phyloP scores from a whole-genome alignment of 1,140 invertebrate genomes.

The Bombyx mandarina region DNA sequence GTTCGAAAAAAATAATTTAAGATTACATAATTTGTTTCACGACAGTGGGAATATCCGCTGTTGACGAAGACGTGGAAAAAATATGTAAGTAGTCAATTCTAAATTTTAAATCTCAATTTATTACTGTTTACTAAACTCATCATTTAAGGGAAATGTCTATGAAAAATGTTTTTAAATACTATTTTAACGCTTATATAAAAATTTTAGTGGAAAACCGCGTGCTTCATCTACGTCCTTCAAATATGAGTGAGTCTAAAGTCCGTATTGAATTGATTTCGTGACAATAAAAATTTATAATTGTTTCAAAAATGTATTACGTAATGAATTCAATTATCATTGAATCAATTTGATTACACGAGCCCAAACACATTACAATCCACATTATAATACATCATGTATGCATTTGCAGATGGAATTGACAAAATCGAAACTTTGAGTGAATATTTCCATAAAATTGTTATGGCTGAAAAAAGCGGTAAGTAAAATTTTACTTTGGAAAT shows the following conservation, averaged over 20 bases:
- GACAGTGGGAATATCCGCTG: conserved; percentile 28
- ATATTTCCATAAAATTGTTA: conserved; percentile 34
- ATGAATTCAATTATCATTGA: background rate
- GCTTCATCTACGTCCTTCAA: background rate
- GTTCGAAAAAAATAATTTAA: no score
- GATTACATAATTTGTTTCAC: conserved; percentile 1
- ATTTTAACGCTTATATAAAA: background rate
- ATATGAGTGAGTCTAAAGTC: background rate
- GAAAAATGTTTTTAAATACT: background rate
- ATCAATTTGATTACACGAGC: conserved; percentile 1
- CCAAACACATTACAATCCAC: no score
- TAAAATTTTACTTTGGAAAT: conserved; percentile 1
- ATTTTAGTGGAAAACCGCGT: conserved; percentile 14
- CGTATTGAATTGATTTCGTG: background rate
- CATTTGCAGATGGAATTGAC: conserved; percentile 15
- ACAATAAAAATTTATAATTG: background rate
- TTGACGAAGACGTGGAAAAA: conserved; percentile 51
- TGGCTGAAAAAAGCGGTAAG: conserved; percentile 13
- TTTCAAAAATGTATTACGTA: background rate
- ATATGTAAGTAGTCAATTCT: conserved; percentile 36
- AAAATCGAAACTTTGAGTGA: conserved; percentile 25
- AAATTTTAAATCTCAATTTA: background rate
- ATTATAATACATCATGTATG: no score
- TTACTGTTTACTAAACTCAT: background rate
- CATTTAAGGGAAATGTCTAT: no score